Percentiles rank a stretch among this genome's conserved stretches.
Conservation (phyloP, 2,797 vertebrate genomes). For the Phoebastria nigripes region DNA sequence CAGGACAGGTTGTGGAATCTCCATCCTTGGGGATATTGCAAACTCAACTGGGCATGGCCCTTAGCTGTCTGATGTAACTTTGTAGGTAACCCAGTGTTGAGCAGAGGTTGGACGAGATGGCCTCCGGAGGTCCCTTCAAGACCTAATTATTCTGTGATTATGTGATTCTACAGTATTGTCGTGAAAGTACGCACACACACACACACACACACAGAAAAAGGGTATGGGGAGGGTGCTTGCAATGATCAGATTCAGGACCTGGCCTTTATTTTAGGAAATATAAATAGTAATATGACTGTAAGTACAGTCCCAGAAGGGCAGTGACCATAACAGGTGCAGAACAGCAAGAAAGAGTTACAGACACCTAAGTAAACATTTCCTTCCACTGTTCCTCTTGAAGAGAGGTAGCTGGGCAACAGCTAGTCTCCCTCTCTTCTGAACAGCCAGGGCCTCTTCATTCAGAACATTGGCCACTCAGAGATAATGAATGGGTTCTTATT, state of each 20-base stretch:
- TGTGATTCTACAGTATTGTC: not conserved
- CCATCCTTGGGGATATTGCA: not conserved
- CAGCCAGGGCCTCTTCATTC: not conserved
- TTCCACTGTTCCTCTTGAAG: not conserved
- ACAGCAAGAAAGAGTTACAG: not conserved
- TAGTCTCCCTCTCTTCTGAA: not conserved
- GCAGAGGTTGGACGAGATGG: not conserved
- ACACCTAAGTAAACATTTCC: not conserved
- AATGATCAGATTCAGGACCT: not conserved
- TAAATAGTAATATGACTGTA: not conserved
- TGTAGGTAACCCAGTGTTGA: rapidly evolving
- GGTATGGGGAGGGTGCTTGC: not conserved
- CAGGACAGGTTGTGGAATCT: not conserved
- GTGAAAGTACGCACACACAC: not conserved
- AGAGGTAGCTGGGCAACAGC: not conserved
- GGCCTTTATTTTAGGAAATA: not conserved
- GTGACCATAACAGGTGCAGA: not conserved
- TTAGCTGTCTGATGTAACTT: not conserved
- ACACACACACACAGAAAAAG: not conserved
- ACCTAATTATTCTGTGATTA: not conserved
- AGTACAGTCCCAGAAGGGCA: not conserved
- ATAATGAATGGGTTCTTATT: not conserved
- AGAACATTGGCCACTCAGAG: not conserved
- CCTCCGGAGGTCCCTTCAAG: not conserved
- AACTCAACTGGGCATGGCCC: not conserved